Percentiles rank a stretch among this genome's conserved stretches.
These are phyloP conservation scores for Bombus terrestris DNA, from an alignment of 1,140 invertebrate genomes.

Conservation along the genomic window DNA sequence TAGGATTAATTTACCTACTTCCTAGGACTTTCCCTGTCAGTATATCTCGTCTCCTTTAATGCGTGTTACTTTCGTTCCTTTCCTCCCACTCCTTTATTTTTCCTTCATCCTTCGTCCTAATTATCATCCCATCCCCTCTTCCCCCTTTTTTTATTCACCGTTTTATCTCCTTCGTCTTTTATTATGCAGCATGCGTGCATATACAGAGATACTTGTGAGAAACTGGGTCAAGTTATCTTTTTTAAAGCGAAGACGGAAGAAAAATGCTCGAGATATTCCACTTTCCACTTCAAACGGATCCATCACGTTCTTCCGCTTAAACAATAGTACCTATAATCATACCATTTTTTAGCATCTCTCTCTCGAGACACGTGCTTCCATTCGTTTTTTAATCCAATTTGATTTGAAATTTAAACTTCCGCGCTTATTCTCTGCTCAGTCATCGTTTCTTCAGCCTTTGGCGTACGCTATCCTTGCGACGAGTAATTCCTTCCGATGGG, in stretches of 20 bases:
- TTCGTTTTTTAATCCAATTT: neutral
- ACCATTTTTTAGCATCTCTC: neutral
- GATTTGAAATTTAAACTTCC: neutral
- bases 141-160: too few relatives aligned
- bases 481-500: slow-evolving; percentile 3
- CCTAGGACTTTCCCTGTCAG: neutral
- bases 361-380: neutral
- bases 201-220: neutral
- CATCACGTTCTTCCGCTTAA: neutral
- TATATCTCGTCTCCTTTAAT: neutral
- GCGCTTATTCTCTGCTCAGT: neutral
- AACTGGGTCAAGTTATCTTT: neutral
- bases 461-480: too few relatives aligned
- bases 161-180: neutral
- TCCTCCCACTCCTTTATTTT: neutral
- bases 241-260: neutral
- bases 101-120: neutral
- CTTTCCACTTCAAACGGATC: neutral
- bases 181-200: neutral
- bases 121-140: neutral
- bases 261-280: slow-evolving; percentile 12
- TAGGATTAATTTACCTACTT: neutral
- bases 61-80: neutral
- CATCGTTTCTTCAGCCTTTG: neutral
- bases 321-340: neutral